These are phyloP conservation scores for Thera obeliscata DNA, from an alignment of 2,888 invertebrate genomes.

Conservation along the genomic window DNA sequence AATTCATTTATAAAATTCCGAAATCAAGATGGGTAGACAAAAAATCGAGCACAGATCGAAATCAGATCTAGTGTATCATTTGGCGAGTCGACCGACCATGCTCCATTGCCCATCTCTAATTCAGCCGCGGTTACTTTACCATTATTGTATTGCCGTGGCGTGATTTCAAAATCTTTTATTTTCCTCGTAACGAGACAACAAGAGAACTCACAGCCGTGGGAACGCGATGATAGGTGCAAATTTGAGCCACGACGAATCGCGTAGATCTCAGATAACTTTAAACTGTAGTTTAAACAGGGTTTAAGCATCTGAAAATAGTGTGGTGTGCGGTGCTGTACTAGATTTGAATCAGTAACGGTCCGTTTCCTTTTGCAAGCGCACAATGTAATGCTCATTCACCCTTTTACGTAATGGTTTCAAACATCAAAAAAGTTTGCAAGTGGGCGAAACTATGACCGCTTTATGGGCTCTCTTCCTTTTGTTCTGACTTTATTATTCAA, in stretches of 20 bases:
- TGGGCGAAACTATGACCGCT: constrained; percentile 55
- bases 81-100: constrained; percentile 39
- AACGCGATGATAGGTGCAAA: constrained; percentile 64
- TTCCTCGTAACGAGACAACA: constrained; percentile 45
- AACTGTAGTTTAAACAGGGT: constrained; percentile 47
- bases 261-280: constrained; percentile 59
- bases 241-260: constrained; percentile 61
- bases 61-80: constrained; percentile 31
- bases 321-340: constrained; percentile 30
- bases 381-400: constrained; percentile 42
- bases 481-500: constrained; percentile 38
- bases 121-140: constrained; percentile 30
- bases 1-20: constrained; percentile 37
- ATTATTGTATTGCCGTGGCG: constrained; percentile 26
- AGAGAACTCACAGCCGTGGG: constrained; percentile 57
- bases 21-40: constrained; percentile 30
- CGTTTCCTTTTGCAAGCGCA: constrained; percentile 54
- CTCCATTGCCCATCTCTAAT: constrained; percentile 42
- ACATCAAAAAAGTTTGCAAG: constrained; percentile 45
- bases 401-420: constrained; percentile 46
- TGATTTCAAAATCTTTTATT: constrained; percentile 45
- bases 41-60: constrained; percentile 27
- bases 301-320: constrained; percentile 51
- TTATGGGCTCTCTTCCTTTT: constrained; percentile 57
- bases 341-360: constrained; percentile 57